Evolutionary conservation across 2,113 vertebrate genomes (phyloP), one percentile per base, ranked within the genome.

Genomic region (Pleuronectes platessa): DNA sequence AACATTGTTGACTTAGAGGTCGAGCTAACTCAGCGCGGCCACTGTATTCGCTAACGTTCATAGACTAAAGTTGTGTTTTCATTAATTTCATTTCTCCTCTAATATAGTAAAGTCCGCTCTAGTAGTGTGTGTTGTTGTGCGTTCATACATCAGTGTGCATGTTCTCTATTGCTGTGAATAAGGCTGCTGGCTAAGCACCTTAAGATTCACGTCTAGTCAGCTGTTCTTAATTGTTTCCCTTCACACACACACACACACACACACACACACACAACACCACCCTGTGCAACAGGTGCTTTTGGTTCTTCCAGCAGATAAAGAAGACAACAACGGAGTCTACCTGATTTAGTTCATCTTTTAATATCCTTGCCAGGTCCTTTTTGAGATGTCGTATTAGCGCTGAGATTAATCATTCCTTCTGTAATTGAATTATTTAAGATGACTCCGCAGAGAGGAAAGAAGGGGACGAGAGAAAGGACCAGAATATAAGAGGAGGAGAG

Each of bases 141-240:
- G n/a, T 21, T n/a, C 26, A 7, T 42, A 1, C 20, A n/a, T 24
- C 26, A 77, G 63, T 47, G 15, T 71, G 15, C 35, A 2, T 15
- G 37, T 24, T 61, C 2, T 72, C 55, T 75, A 42, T 80, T 80
- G 68, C 78, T 13, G 74, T 81, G 42, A 54, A 76, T 86, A 67
- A 71, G 58, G 72, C 18, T 86, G 86, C 88, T 82, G 53, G 47
- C 76, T 86, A 51, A 81, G 89, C 88, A 75, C 49, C 42, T 70
- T 75, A 71, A 75, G 55, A 73, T 84, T 62, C 75, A 74, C 86
- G 86, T 85, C 70, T 61, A 85, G 82, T 92, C 91, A 90, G 91
- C 88, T 66, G 11, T 85, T 81, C 71, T 55, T 76, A 70, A 83
- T 86, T 76, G 70, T 56, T 15, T 69, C 71, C 67, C 56, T 55